Percentiles rank a stretch among this genome's conserved stretches.
Conservation (phyloP, 1,140 invertebrate genomes). For the Drosophila truncata region DNA sequence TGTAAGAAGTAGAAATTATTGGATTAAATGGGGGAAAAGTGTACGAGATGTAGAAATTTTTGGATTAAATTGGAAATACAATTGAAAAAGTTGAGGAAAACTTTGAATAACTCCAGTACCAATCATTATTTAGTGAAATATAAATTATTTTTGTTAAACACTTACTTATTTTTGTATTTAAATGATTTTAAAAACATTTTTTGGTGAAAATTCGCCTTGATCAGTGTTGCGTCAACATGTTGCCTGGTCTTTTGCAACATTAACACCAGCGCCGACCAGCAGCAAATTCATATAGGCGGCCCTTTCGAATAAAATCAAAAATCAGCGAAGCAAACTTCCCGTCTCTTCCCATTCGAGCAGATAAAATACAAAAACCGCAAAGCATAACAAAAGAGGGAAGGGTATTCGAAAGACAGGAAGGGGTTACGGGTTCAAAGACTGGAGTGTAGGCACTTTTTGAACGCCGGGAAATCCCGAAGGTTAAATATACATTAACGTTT, state of each 20-base stretch:
- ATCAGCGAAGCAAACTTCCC: conserved; percentile 75
- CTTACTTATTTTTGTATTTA: neutral
- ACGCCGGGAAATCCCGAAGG: neutral
- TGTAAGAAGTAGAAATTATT: conserved; percentile 57
- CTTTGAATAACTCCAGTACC: neutral
- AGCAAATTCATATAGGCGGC: neutral
- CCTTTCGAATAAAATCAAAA: conserved; percentile 31
- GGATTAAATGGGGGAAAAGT: neutral
- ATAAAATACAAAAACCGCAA: conserved; percentile 61
- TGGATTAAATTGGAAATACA: conserved; percentile 5
- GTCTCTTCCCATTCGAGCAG: conserved; percentile 69
- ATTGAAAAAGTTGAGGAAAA: neutral
- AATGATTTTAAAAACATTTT: neutral
- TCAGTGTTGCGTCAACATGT: conserved; percentile 48
- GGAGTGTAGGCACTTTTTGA: neutral
- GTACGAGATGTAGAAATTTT: conserved; percentile 48
- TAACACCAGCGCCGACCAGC: neutral
- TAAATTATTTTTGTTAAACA: neutral
- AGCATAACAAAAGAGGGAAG: conserved; percentile 32
- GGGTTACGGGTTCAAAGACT: conserved; percentile 14
- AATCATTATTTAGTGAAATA: neutral
- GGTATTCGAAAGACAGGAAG: conserved; percentile 13
- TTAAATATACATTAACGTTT: conserved; percentile 2
- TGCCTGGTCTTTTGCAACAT: conserved; percentile 22
- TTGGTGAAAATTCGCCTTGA: neutral